Evolutionary conservation across 2,797 vertebrate genomes (phyloP), one percentile per base, ranked within the genome.

Genomic region (Dromococcyx pavoninus): DNA sequence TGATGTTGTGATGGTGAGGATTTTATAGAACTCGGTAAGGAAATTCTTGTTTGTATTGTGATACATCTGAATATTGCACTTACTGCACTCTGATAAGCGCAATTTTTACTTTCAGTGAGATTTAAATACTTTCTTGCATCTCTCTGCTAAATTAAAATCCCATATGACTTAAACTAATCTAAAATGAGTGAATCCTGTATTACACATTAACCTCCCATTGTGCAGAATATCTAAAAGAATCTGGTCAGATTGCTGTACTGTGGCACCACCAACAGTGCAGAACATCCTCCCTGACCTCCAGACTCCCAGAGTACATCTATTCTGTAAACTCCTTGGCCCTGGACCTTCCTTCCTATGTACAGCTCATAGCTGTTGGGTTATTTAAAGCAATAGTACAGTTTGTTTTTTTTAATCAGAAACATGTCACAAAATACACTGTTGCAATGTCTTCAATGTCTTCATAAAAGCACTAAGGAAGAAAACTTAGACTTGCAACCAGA

Each of bases 31-130:
- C n/a, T n/a, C n/a, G n/a, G n/a, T n/a, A n/a, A n/a, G n/a, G n/a
- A n/a, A n/a, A n/a, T n/a, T n/a, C n/a, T n/a, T n/a, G n/a, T n/a
- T n/a, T n/a, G n/a, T n/a, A n/a, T n/a, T n/a, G n/a, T n/a, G n/a
- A n/a, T n/a, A n/a, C n/a, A n/a, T n/a, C n/a, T n/a, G n/a, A n/a
- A n/a, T n/a, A n/a, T n/a, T n/a, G n/a, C n/a, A n/a, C n/a, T n/a
- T n/a, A n/a, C n/a, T n/a, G n/a, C n/a, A n/a, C n/a, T n/a, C n/a
- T 1, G 0, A 8, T 57, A 70, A 61, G 19, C 9, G 3, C 17
- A 30, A 28, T 66, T 65, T 76, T 33, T 50, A 35, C 25, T 66
- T 86, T 9, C 18, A 57, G 4, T 81, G 24, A n/a, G 11, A 57
- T 81, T 73, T 43, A 53, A 65, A 65, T 30, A 2, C 9, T 17